Evolutionary conservation across 2,113 vertebrate species (phyloP), one percentile per base, ranked within the genome.

Genomic region (Rallus limicola): DNA sequence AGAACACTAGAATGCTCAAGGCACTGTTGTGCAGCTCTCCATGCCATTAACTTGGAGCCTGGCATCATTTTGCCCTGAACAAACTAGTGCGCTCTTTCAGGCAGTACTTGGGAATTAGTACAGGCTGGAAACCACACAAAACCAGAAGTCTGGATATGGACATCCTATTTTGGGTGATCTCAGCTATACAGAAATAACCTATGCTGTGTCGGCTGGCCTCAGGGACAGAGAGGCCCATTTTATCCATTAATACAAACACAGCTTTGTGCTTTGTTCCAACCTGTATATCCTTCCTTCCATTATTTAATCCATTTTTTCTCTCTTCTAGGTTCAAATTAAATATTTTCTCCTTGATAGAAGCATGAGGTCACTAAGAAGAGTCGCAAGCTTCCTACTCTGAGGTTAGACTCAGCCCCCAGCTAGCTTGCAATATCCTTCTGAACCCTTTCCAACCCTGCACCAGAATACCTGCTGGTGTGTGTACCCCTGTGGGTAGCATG

Each of bases 401-500:
- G 31, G 78, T 86, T 50, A 79, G 29, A 29, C 9, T 13, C 14
- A 62, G 2, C 20, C 15, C 8, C 38, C 82, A n/a, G 8, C 67
- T 23, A 79, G 56, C 9, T 52, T 9, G 0, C 26, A 75, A 42
- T 80, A 79, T 38, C 13, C 20, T 52, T 78, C 9, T n/a, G 38
- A 62, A 65, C 2, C 3, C 7, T 13, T 82, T 91, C 56, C 42
- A 86, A 15, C 6, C 10, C 17, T 25, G 3, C 4, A 1, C 13
- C 42, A 23, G 60, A 79, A 38, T 40, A 70, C 3, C 6, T 29
- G 16, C 20, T 63, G 11, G 2, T 38, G 12, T 12, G 6, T 16
- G 25, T 40, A 7, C 13, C 31, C 0, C 0, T 0, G 3, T 33
- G 23, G 29, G 21, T 18, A 65, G 29, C 40, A 56, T 1, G 3